phyloP scores from a whole-genome alignment of 2,113 vertebrate genomes.

The Scalopus aquaticus region DNA sequence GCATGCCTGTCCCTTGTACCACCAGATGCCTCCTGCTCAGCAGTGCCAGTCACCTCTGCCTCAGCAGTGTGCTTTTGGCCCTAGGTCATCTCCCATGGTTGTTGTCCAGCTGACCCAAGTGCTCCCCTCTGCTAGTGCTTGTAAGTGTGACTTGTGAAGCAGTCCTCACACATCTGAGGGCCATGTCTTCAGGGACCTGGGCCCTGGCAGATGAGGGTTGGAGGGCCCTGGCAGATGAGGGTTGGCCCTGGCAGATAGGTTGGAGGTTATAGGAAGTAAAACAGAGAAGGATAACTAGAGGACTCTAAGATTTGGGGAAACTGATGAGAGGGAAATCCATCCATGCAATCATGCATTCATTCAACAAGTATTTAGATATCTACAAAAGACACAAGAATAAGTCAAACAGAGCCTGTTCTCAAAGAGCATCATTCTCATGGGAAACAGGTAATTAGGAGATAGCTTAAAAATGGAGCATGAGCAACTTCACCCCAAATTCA shows the following conservation, averaged over 20 bases:
- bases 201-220: neutral
- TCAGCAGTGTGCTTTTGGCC: neutral
- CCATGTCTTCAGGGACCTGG: too few species aligned
- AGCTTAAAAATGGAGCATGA: neutral
- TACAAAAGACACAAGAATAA: neutral
- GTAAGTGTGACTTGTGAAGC: neutral
- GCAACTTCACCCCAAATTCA: neutral
- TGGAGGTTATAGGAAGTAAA: neutral
- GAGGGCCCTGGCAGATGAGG: neutral
- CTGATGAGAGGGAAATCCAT: neutral
- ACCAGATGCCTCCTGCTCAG: neutral
- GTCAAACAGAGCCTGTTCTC: neutral
- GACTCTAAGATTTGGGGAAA: neutral
- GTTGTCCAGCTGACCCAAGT: neutral
- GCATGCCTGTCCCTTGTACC: neutral
- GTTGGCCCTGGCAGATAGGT: too few species aligned
- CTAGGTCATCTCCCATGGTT: neutral
- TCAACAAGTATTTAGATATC: neutral
- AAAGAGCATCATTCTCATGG: neutral
- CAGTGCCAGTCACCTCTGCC: neutral
- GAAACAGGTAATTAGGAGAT: neutral
- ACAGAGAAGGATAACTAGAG: neutral
- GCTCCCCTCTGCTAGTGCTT: neutral
- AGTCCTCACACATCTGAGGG: rapidly evolving
- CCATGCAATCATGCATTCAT: neutral